Percentiles rank a stretch among this genome's conserved stretches.
These are phyloP conservation scores for Danaus plexippus DNA, from an alignment of 1,140 invertebrate genomes.

Conservation along the genomic window DNA sequence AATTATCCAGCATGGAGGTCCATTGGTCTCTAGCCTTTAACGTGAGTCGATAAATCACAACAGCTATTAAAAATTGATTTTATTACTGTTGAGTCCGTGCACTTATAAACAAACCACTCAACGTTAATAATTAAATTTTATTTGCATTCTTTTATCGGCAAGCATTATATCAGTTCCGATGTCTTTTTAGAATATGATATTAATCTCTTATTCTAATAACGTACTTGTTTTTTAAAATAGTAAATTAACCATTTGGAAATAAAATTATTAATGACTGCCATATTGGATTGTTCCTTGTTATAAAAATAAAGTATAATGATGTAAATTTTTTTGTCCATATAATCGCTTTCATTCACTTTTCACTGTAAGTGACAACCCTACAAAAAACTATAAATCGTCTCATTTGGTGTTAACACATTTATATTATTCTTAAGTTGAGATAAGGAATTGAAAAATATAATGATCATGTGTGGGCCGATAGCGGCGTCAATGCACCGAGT, in stretches of 20 bases:
- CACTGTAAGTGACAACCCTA: constrained; percentile 3
- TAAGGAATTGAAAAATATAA: constrained; percentile 46
- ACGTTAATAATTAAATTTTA: neutral
- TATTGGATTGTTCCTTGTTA: too few relatives aligned
- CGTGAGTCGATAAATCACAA: constrained; percentile 22
- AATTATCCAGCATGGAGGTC: constrained; percentile 3
- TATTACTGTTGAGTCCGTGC: constrained; percentile 23
- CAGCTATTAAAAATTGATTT: constrained; percentile 23
- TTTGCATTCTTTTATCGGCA: neutral
- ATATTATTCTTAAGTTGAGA: constrained; percentile 39
- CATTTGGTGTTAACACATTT: constrained; percentile 17
- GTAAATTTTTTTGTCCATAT: too few relatives aligned
- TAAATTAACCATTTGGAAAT: too few relatives aligned
- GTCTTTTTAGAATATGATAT: constrained; percentile 5
- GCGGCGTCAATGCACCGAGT: constrained; percentile 51
- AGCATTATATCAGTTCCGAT: neutral
- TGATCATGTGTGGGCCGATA: constrained; percentile 58
- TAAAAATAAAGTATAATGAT: too few relatives aligned
- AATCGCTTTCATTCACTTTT: too few relatives aligned
- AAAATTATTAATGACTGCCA: too few relatives aligned
- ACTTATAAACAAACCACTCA: constrained; percentile 17
- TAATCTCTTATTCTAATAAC: neutral
- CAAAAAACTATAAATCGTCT: constrained; percentile 13
- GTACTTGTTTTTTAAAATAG: too few relatives aligned
- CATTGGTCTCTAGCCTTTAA: constrained; percentile 14